phyloP scores from a whole-genome alignment of 2,888 invertebrate species.

The Apodemia hepburni region DNA sequence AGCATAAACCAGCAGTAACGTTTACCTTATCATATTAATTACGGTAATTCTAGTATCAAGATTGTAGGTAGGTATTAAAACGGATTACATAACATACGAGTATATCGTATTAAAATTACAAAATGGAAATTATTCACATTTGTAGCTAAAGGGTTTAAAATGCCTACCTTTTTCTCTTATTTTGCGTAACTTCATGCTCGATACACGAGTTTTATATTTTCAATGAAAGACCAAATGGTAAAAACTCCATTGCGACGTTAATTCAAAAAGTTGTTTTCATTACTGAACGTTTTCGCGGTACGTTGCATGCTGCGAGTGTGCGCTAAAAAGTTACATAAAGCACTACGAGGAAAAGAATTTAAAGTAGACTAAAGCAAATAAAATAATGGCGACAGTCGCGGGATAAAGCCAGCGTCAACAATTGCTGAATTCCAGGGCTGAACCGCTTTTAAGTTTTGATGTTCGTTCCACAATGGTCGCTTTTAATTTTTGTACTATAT shows the following conservation, averaged over 20 bases:
- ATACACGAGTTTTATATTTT: constrained; percentile 57
- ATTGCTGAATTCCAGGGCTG: constrained; percentile 67
- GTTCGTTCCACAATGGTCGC: constrained; percentile 37
- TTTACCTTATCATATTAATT: neutral
- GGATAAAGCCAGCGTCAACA: constrained; percentile 62
- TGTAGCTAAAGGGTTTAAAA: constrained; percentile 38
- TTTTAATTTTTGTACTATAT: constrained; percentile 7
- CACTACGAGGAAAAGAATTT: constrained; percentile 64
- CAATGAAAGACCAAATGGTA: constrained; percentile 61
- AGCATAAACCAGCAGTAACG: too few relatives aligned
- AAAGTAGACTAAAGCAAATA: constrained; percentile 63
- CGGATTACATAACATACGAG: neutral
- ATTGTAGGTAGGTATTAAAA: neutral
- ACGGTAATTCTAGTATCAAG: neutral
- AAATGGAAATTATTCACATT: constrained; percentile 26
- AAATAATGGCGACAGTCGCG: constrained; percentile 51
- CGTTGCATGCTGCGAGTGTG: constrained; percentile 47
- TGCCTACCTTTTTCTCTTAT: constrained; percentile 34
- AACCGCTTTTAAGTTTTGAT: constrained; percentile 42
- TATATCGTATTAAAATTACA: constrained; percentile 12
- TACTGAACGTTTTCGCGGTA: constrained; percentile 59
- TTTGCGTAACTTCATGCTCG: constrained; percentile 49
- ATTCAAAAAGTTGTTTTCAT: constrained; percentile 77
- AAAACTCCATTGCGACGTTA: constrained; percentile 67
- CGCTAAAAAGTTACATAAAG: constrained; percentile 58